These are phyloP conservation scores for Vireo altiloquus DNA, from an alignment of 2,113 vertebrate genomes.

Conservation along the genomic window DNA sequence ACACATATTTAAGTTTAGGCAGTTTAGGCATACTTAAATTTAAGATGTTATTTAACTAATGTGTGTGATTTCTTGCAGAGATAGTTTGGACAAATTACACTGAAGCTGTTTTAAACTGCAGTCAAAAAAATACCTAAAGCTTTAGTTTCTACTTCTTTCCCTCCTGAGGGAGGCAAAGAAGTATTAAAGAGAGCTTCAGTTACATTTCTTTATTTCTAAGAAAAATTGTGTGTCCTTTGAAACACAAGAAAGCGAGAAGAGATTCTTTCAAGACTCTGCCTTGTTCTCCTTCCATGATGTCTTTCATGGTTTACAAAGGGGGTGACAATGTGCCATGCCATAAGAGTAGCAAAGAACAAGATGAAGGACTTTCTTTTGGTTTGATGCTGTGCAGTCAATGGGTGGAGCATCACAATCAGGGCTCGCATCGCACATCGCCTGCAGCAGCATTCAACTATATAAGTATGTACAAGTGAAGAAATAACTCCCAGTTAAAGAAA, in stretches of 20 bases:
- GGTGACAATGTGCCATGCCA: background rate
- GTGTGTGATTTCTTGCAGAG: background rate
- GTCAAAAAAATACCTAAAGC: background rate
- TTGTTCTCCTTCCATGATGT: background rate
- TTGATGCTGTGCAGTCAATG: background rate
- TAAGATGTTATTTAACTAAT: background rate
- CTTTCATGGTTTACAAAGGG: background rate
- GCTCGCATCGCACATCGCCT: background rate
- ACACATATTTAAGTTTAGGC: background rate
- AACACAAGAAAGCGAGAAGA: background rate
- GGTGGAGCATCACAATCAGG: background rate
- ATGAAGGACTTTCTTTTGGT: background rate
- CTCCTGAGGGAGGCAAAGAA: background rate
- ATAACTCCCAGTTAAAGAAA: background rate
- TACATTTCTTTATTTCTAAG: background rate
- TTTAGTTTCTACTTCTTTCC: background rate
- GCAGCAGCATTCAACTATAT: background rate
- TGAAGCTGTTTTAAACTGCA: background rate
- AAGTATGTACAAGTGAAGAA: background rate
- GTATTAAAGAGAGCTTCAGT: background rate
- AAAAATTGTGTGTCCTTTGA: slow-evolving; percentile 15
- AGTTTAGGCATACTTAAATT: background rate
- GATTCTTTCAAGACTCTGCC: background rate
- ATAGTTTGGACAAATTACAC: background rate
- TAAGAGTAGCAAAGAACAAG: background rate